Percentiles rank a stretch among this genome's conserved stretches.
phyloP scores from a whole-genome alignment of 2,797 vertebrate genomes.

The Lateolabrax maculatus region DNA sequence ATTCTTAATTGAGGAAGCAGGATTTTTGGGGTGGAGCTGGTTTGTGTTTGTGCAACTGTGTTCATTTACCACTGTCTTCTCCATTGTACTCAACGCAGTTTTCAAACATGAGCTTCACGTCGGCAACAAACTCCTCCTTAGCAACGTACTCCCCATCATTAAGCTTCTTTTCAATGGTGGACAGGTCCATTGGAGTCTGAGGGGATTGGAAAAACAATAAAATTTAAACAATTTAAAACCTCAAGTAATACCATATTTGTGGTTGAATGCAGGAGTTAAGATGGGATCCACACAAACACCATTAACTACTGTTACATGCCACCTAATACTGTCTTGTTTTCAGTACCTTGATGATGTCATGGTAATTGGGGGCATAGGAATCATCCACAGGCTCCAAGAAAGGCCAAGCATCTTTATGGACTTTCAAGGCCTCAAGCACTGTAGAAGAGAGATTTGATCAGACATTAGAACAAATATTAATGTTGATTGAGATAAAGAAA shows the following conservation, averaged over 20 bases:
- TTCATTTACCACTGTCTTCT: conserved; percentile 93
- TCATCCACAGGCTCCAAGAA: conserved; percentile 98
- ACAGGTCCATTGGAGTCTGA: conserved; percentile 98
- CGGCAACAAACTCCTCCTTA: conserved; percentile 96
- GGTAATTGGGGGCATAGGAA: conserved; percentile 97
- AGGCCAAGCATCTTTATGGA: conserved; percentile 98
- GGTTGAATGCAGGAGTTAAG: neutral
- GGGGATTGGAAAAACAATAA: neutral
- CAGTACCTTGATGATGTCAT: conserved; percentile 95
- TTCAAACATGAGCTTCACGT: conserved; percentile 98
- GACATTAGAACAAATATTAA: neutral
- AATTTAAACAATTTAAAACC: neutral
- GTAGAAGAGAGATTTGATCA: conserved; percentile 21
- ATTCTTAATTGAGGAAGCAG: neutral
- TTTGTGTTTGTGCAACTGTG: conserved; percentile 14
- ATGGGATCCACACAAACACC: neutral
- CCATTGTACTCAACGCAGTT: conserved; percentile 98
- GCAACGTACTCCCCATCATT: conserved; percentile 93
- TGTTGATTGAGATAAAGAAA: neutral
- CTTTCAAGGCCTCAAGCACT: conserved; percentile 96
- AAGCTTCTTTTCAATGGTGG: conserved; percentile 96
- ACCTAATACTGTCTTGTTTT: conserved; percentile 1
- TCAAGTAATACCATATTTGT: neutral
- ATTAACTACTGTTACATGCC: neutral
- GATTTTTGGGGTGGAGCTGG: neutral